Evolutionary conservation across 2,113 vertebrate genomes (phyloP).

Genomic region (Salminus brasiliensis): DNA sequence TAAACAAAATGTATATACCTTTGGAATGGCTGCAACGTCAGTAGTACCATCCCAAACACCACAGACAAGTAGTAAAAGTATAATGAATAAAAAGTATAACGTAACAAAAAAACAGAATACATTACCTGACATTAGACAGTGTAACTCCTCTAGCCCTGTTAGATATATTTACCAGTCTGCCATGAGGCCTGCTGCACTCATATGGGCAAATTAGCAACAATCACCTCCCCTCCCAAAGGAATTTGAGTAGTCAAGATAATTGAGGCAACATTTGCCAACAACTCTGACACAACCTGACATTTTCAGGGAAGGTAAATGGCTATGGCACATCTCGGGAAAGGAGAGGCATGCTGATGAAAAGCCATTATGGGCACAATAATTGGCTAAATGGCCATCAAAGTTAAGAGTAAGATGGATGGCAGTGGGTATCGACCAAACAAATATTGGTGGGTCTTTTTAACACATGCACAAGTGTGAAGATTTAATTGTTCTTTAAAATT

Average conservation of each 20-base stretch:
- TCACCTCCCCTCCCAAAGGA: slow-evolving; percentile 52
- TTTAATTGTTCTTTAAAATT: slow-evolving; percentile 26
- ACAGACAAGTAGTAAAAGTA: neutral
- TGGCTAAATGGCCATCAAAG: slow-evolving; percentile 55
- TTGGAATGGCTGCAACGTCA: neutral
- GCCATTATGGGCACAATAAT: slow-evolving; percentile 55
- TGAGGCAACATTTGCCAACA: slow-evolving; percentile 58
- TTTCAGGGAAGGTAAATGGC: slow-evolving; percentile 58
- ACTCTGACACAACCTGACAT: slow-evolving; percentile 57
- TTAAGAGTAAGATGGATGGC: slow-evolving; percentile 50
- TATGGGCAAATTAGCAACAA: slow-evolving; percentile 53
- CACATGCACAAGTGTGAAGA: slow-evolving; percentile 25
- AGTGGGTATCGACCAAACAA: slow-evolving; percentile 53
- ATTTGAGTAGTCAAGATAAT: slow-evolving; percentile 57
- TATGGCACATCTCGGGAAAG: slow-evolving; percentile 26
- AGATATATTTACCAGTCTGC: slow-evolving; percentile 9
- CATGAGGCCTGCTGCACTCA: slow-evolving; percentile 33
- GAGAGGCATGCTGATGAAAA: slow-evolving; percentile 39
- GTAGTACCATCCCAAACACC: slow-evolving; percentile 10
- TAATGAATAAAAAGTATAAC: neutral
- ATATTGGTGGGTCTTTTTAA: slow-evolving; percentile 50
- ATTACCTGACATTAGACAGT: neutral
- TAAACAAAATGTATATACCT: slow-evolving; percentile 13
- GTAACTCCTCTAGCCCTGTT: neutral
- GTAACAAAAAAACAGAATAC: neutral